A percentile compares a stretch with the other conserved stretches of the same genome.
phyloP scores from a whole-genome alignment of 2,888 invertebrate species.

The Balanococcus diminutus region DNA sequence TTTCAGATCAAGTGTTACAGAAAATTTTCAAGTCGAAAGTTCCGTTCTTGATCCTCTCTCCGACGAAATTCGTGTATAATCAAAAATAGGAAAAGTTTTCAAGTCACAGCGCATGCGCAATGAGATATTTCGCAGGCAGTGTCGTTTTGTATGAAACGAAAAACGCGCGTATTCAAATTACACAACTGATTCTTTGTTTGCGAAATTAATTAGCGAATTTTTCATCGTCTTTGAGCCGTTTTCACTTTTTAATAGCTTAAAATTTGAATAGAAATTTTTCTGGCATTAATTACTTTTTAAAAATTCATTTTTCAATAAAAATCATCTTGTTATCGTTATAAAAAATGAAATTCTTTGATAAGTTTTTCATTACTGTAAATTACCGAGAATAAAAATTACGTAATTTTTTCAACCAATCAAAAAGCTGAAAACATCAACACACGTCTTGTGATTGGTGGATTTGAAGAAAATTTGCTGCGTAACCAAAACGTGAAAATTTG shows the following conservation, averaged over 20 bases:
- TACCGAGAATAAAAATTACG: no score
- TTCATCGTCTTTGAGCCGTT: no score
- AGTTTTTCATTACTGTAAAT: no score
- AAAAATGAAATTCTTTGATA: no score
- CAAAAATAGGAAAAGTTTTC: slow-evolving; percentile 19
- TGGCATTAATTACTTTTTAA: no score
- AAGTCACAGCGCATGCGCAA: slow-evolving; percentile 31
- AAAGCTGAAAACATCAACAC: neutral
- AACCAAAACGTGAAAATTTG: neutral
- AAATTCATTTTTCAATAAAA: neutral
- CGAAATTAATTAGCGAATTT: neutral
- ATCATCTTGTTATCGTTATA: no score
- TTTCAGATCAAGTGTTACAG: neutral
- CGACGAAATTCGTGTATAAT: neutral
- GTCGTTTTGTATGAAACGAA: neutral
- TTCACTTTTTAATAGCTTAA: no score
- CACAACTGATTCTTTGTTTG: neutral
- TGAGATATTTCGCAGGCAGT: slow-evolving; percentile 1
- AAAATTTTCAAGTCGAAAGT: neutral
- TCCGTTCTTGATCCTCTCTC: neutral
- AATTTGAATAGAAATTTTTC: no score
- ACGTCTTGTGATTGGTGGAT: neutral
- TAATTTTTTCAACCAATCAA: neutral
- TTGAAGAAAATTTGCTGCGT: neutral
- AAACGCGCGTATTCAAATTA: slow-evolving; percentile 15